Conservation (phyloP, 1,140 invertebrate genomes). For the Habropoda laboriosa region DNA sequence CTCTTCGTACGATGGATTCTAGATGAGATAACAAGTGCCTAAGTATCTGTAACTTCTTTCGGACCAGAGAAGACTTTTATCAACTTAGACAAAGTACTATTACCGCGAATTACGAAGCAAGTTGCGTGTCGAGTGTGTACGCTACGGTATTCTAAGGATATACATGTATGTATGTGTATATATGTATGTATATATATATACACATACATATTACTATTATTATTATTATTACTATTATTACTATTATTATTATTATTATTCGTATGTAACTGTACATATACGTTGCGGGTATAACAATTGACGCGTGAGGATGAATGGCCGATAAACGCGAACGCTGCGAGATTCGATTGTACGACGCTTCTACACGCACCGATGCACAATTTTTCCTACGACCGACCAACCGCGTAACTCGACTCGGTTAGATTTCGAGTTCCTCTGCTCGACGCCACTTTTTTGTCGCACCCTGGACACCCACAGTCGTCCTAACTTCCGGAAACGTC, state of each 20-base stretch:
- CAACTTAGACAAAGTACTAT: constrained; percentile 74
- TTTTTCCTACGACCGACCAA: background rate
- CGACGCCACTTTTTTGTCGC: background rate
- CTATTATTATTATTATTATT: constrained; percentile 49
- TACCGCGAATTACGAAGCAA: constrained; percentile 63
- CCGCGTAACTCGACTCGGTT: too few species aligned
- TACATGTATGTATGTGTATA: background rate
- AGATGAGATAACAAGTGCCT: constrained; percentile 81
- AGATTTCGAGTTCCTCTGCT: constrained; percentile 29
- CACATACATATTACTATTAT: constrained; percentile 33
- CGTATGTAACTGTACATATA: constrained; percentile 59
- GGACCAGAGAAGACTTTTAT: constrained; percentile 81
- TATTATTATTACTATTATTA: background rate
- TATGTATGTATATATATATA: background rate
- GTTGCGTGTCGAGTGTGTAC: constrained; percentile 51
- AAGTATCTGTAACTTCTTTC: constrained; percentile 81
- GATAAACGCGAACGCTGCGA: constrained; percentile 46
- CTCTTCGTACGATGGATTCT: constrained; percentile 73
- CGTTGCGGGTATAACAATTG: constrained; percentile 18
- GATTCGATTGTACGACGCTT: constrained; percentile 24
- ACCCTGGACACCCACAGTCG: constrained; percentile 3
- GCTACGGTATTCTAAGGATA: constrained; percentile 60
- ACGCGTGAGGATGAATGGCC: constrained; percentile 53
- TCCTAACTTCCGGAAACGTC: constrained; percentile 5
- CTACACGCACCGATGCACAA: background rate